These are phyloP conservation scores for Paramuricea clavata DNA, from an alignment of 92 coral and sea anemone species.

Conservation along the genomic window DNA sequence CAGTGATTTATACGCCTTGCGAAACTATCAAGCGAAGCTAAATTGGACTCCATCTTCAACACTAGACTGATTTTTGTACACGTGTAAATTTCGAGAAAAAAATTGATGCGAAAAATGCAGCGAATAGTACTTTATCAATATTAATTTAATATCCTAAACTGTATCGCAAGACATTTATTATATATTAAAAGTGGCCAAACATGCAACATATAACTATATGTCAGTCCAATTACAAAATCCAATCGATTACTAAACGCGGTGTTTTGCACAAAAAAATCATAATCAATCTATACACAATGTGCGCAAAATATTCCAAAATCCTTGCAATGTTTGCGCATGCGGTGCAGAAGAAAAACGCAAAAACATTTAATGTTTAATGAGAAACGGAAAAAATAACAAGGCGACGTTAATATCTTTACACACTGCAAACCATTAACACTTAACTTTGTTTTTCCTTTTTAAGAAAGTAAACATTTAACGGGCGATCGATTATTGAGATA, in stretches of 20 bases:
- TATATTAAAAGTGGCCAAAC: neutral
- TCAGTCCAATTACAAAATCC: no score
- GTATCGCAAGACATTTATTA: no score
- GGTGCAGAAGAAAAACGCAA: neutral
- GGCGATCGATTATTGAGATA: slow-evolving; percentile 49
- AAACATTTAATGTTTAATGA: neutral
- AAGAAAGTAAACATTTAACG: slow-evolving; percentile 38
- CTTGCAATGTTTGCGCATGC: neutral
- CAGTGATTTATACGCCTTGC: neutral
- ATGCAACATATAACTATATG: neutral
- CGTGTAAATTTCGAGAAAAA: no score
- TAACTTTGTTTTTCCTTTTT: slow-evolving; percentile 43
- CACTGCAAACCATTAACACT: slow-evolving; percentile 10
- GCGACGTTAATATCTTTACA: slow-evolving; percentile 11
- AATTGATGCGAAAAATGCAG: neutral
- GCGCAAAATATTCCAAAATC: slow-evolving; percentile 5
- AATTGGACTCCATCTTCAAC: no score
- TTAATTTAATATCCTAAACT: no score
- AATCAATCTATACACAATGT: neutral
- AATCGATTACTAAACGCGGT: no score
- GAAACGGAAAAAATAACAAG: slow-evolving; percentile 5
- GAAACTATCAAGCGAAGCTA: no score
- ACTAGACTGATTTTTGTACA: no score
- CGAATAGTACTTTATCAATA: neutral
- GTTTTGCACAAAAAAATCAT: no score